phyloP scores from a whole-genome alignment of 2,888 invertebrate genomes.

The Polyploca ridens region DNA sequence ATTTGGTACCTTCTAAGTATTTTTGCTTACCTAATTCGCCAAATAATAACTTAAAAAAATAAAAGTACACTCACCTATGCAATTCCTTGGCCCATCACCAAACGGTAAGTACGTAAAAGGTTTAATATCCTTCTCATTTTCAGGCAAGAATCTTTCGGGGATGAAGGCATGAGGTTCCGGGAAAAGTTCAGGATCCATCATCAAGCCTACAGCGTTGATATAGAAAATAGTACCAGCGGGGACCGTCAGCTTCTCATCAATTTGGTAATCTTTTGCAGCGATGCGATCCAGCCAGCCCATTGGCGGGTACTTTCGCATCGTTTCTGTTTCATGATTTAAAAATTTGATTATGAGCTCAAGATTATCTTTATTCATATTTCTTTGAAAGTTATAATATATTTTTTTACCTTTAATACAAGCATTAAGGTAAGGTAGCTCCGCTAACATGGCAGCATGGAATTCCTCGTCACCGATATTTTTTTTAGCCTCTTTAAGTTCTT shows the following conservation, averaged over 20 bases:
- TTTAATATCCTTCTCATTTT: slow-evolving; percentile 71
- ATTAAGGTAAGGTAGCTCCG: slow-evolving; percentile 47
- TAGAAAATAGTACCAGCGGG: slow-evolving; percentile 53
- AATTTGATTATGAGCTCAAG: too few species aligned
- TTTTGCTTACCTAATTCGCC: too few species aligned
- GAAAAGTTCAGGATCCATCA: slow-evolving; percentile 73
- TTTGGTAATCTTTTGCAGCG: slow-evolving; percentile 40
- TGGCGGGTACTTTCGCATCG: slow-evolving; percentile 53
- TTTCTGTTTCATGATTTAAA: slow-evolving; percentile 38
- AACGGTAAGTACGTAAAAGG: slow-evolving; percentile 77
- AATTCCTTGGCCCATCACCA: slow-evolving; percentile 84
- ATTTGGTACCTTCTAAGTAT: too few species aligned
- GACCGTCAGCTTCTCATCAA: slow-evolving; percentile 54
- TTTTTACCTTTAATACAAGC: slow-evolving; percentile 53
- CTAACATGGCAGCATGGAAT: slow-evolving; percentile 33
- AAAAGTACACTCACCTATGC: slow-evolving; percentile 73
- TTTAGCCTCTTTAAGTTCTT: slow-evolving; percentile 47
- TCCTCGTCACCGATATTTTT: slow-evolving; percentile 33
- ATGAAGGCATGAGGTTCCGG: slow-evolving; percentile 80
- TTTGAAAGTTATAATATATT: too few species aligned
- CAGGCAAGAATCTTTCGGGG: slow-evolving; percentile 83
- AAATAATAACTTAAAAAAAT: too few species aligned
- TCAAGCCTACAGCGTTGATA: slow-evolving; percentile 52
- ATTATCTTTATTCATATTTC: too few species aligned
- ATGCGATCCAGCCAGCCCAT: slow-evolving; percentile 63